Evolutionary conservation across 1,140 invertebrate genomes (phyloP).

Genomic region (Chlorops oryzae): DNA sequence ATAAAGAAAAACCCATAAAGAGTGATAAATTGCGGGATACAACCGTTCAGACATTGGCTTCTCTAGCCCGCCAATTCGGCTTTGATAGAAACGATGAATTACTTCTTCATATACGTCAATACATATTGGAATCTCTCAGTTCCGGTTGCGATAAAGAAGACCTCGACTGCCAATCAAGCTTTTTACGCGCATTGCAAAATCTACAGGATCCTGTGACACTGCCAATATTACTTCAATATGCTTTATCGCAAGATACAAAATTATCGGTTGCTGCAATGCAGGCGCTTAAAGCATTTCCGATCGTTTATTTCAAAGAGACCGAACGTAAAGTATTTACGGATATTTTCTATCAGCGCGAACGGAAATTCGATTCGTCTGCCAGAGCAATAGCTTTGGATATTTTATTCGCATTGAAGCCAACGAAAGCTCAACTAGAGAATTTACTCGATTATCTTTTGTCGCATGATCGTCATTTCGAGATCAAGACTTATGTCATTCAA

Average conservation of each 20-base stretch:
- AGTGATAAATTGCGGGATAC: constrained; percentile 60
- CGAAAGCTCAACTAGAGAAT: constrained; percentile 51
- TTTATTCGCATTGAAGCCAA: constrained; percentile 57
- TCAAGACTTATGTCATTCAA: constrained; percentile 62
- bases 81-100: constrained; percentile 28
- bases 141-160: constrained; percentile 7
- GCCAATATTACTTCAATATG: constrained; percentile 54
- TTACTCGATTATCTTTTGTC: constrained; percentile 54
- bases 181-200: constrained; percentile 63
- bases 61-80: constrained; percentile 52
- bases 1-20: constrained; percentile 49
- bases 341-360: constrained; percentile 61
- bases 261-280: constrained; percentile 60
- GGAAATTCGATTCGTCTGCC: constrained; percentile 62
- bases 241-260: constrained; percentile 49
- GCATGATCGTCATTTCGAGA: constrained; percentile 57
- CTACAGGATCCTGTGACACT: constrained; percentile 55
- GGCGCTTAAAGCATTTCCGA: constrained; percentile 55
- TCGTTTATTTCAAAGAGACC: constrained; percentile 36
- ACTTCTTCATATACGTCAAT: constrained; percentile 21
- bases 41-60: constrained; percentile 57
- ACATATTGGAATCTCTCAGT: constrained; percentile 13
- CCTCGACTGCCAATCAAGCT: constrained; percentile 52
- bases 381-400: constrained; percentile 67
- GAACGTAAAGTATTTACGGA: constrained; percentile 49